Conservation (phyloP, 2,888 invertebrate species). For the Alentia gelatinosa region DNA sequence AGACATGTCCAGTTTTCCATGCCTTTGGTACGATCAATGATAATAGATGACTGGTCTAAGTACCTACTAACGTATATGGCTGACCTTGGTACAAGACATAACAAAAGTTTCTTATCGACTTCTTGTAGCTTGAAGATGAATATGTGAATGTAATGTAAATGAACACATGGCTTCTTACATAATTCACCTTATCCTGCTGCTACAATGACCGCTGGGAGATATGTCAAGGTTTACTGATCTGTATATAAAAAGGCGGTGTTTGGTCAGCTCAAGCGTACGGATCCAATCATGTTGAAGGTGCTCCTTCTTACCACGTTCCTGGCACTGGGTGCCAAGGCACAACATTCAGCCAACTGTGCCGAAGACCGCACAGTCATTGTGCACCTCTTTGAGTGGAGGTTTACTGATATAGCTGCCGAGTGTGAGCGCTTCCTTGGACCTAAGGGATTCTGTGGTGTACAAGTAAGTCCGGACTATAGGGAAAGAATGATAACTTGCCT, state of each 20-base stretch:
- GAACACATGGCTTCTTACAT: neutral
- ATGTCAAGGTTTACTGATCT: neutral
- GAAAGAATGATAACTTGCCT: too few species aligned
- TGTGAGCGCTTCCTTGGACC: conserved; percentile 89
- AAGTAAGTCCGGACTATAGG: conserved; percentile 83
- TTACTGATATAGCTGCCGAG: conserved; percentile 89
- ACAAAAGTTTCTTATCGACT: neutral
- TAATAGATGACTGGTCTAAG: too few species aligned
- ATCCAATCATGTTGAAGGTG: neutral
- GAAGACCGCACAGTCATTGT: conserved; percentile 77
- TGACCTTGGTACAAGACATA: too few species aligned
- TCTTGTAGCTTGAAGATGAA: neutral
- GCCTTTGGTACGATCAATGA: too few species aligned
- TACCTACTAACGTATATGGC: too few species aligned
- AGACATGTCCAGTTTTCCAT: too few species aligned
- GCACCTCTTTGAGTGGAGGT: conserved; percentile 89
- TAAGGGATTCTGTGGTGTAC: conserved; percentile 87
- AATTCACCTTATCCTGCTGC: neutral
- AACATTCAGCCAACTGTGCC: conserved; percentile 67
- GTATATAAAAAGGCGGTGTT: neutral
- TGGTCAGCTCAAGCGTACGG: neutral
- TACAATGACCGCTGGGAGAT: neutral
- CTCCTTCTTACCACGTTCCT: neutral
- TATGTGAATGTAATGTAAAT: too few species aligned
- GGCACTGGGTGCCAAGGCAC: neutral